These are phyloP conservation scores for Parapsyche elsis DNA, from an alignment of 1,140 invertebrate species.

Conservation along the genomic window DNA sequence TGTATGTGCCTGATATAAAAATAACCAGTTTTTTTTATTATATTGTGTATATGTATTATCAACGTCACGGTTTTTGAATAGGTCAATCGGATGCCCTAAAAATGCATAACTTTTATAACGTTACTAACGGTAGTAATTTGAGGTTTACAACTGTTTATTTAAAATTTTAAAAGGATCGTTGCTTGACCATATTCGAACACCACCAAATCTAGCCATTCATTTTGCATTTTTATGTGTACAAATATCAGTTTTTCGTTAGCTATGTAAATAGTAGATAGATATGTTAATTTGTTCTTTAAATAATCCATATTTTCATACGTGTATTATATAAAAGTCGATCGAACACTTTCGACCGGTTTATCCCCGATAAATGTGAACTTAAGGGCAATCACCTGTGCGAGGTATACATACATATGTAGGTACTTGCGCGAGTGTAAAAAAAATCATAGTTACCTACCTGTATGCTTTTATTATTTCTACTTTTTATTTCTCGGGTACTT, in stretches of 20 bases:
- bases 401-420: not conserved
- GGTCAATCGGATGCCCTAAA: not conserved
- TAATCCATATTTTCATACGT: not conserved
- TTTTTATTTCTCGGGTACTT: not conserved
- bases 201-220: too few species aligned
- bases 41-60: not conserved
- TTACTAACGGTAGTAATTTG: too few species aligned
- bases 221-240: too few species aligned
- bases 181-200: too few species aligned
- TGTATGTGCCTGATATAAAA: not conserved
- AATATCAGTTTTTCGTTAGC: too few species aligned
- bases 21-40: not conserved
- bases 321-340: not conserved
- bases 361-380: slow-evolving; percentile 1
- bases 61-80: not conserved
- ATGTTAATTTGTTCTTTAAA: too few species aligned
- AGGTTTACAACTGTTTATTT: too few species aligned
- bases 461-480: too few species aligned
- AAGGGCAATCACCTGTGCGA: not conserved
- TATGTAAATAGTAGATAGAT: too few species aligned
- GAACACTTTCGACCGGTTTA: slow-evolving; percentile 18
- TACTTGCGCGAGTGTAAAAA: not conserved
- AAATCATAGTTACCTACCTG: too few species aligned
- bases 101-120: too few species aligned
- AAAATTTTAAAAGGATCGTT: too few species aligned